Base-by-base conservation (phyloP, 2,888 invertebrate species). In the Agrotis ipsilon region DNA sequence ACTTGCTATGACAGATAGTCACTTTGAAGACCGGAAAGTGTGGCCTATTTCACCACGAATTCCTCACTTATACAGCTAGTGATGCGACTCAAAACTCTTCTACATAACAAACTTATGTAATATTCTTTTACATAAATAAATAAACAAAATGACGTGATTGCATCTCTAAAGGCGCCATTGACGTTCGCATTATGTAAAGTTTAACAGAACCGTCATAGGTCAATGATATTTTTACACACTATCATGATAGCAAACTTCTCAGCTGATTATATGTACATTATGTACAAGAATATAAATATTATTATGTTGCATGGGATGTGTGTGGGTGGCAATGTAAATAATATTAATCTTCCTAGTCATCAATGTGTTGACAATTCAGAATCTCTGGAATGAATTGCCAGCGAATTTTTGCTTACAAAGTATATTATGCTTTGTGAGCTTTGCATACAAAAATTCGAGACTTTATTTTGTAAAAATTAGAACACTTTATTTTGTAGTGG, bases 61-160 rank as follows among this genome's bases (percentile, higher is more conserved):
- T 32, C 32, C 32, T 27, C 0, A 32, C 32, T 27, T 18, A 43
- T 19, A 19, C 6, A 18, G 2, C 2, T 18, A 51, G 18, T 67
- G 59, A 71, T 3, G 21, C n/a, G 16, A 21, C 48, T 19, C 5
- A 48, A 69, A 68, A 68, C 27, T 39, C 9, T 46, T 70, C 70
- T 21, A 45, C 21, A 5, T 5, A 16, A 14, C 14, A n/a, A 46
- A 69, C 19, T 43, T 58, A 58, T 59, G 18, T n/a, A 52, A 46
- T 39, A 16, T 19, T 46, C 14, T 18, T n/a, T 4, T 27, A 46
- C 14, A 58, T 57, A 71, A 32, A 61, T 57, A 71, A 32, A 61
- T 21, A 59, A 76, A 79, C 58, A 73, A 45, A 49, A 39, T n/a
- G 21, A 48, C 54, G 27, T 59, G 46, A 63, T 14, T 51, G 57